Percentiles rank a stretch among this genome's conserved stretches.
phyloP scores from a whole-genome alignment of 2,888 invertebrate species.

The Drosophila ezoana region DNA sequence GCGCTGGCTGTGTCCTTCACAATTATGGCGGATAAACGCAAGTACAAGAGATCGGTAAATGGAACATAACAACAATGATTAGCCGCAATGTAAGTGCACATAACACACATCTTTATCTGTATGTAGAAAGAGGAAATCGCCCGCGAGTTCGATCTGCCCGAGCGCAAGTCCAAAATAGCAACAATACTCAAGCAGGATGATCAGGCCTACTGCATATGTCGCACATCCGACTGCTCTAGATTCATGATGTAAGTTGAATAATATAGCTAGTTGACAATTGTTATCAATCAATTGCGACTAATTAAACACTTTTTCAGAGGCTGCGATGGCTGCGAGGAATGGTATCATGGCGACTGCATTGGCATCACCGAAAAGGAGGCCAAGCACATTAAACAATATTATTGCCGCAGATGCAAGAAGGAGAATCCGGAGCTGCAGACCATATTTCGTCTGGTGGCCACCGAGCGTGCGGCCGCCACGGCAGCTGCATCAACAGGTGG shows the following conservation, averaged over 20 bases:
- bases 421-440: conserved; percentile 92
- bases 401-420: conserved; percentile 93
- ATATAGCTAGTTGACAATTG: not conserved
- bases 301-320: conserved; percentile 87
- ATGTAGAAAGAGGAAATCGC: conserved; percentile 92
- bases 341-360: conserved; percentile 99
- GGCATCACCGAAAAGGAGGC: conserved; percentile 97
- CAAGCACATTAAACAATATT: conserved; percentile 96
- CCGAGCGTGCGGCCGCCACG: conserved; percentile 66
- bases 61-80: not conserved
- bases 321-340: conserved; percentile 98
- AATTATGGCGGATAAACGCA: conserved; percentile 82
- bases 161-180: conserved; percentile 95
- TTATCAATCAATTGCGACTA: not conserved
- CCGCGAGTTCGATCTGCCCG: conserved; percentile 94
- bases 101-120: conserved; percentile 1
- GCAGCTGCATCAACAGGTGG: conserved; percentile 27
- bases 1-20: conserved; percentile 8
- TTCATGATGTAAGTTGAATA: conserved; percentile 95
- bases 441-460: conserved; percentile 83
- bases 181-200: conserved; percentile 94
- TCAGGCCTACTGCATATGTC: conserved; percentile 97
- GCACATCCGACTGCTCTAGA: conserved; percentile 95
- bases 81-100: not conserved
- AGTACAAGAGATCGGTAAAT: conserved; percentile 82